A percentile compares a stretch with the other conserved stretches of the same genome.
These are phyloP conservation scores for Bungarus multicinctus DNA, from an alignment of 2,113 vertebrate species.

Conservation along the genomic window DNA sequence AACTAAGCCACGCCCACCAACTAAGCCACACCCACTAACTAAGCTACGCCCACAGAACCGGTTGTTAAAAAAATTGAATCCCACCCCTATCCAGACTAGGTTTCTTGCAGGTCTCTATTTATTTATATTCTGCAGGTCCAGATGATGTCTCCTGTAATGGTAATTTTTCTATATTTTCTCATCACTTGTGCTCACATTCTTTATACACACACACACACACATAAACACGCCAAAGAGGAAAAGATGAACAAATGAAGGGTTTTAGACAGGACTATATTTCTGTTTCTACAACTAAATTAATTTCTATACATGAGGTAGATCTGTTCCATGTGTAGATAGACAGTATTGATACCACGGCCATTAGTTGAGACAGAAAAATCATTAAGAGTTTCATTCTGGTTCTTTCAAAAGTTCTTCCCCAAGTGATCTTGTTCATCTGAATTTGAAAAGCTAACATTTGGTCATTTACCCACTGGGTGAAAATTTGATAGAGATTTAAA, in stretches of 20 bases:
- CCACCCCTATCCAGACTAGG: neutral
- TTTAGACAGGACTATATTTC: neutral
- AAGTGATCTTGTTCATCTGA: neutral
- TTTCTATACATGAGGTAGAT: neutral
- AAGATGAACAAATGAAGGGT: neutral
- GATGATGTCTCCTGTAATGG: neutral
- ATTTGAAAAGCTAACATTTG: neutral
- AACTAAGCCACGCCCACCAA: too few relatives aligned
- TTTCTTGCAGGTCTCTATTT: neutral
- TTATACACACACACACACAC: neutral
- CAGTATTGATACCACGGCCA: neutral
- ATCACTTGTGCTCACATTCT: neutral
- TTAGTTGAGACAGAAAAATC: neutral
- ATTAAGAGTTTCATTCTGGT: neutral
- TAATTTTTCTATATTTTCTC: neutral
- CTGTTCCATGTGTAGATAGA: neutral
- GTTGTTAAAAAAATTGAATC: too few relatives aligned
- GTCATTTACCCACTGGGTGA: neutral
- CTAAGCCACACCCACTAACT: too few relatives aligned
- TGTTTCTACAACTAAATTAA: neutral
- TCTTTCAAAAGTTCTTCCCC: neutral
- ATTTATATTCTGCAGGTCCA: neutral
- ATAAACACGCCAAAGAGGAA: neutral
- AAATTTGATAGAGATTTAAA: neutral
- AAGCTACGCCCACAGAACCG: too few relatives aligned